Evolutionary conservation across 2,113 vertebrate genomes (phyloP).

Genomic region (Siniperca chuatsi): DNA sequence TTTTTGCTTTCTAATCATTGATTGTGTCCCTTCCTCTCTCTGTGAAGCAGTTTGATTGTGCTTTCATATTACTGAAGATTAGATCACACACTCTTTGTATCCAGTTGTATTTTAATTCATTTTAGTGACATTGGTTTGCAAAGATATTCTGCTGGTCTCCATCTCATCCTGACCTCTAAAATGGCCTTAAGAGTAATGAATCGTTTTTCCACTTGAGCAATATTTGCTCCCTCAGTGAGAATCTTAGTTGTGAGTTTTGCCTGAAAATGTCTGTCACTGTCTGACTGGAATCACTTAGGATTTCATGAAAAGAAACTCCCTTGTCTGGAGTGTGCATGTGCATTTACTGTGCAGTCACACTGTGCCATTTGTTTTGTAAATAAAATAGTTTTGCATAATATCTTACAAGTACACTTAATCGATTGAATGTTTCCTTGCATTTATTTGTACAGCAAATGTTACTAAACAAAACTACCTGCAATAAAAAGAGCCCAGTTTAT

Average conservation of each 20-base stretch:
- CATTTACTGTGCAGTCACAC: conserved; percentile 92
- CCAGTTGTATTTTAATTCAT: conserved; percentile 79
- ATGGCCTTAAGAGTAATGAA: conserved; percentile 93
- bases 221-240: conserved; percentile 92
- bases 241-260: conserved; percentile 86
- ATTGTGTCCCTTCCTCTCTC: conserved; percentile 28
- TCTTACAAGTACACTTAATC: conserved; percentile 27
- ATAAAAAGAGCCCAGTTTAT: not conserved
- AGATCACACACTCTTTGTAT: conserved; percentile 77
- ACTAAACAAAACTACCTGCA: not conserved
- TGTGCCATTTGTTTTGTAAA: conserved; percentile 98
- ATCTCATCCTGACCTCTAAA: conserved; percentile 82
- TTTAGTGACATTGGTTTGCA: conserved; percentile 85
- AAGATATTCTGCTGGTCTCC: conserved; percentile 86
- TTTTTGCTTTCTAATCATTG: conserved; percentile 12
- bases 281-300: conserved; percentile 84
- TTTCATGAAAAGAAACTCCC: conserved; percentile 85
- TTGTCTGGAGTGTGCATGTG: conserved; percentile 92
- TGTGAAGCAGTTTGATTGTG: conserved; percentile 76
- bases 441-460: not conserved
- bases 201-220: conserved; percentile 91
- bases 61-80: conserved; percentile 78
- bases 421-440: conserved; percentile 21
- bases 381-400: conserved; percentile 98
- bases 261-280: conserved; percentile 84